Base-by-base conservation (phyloP, 2,888 invertebrate genomes). In the Aproaerema taeniolella region DNA sequence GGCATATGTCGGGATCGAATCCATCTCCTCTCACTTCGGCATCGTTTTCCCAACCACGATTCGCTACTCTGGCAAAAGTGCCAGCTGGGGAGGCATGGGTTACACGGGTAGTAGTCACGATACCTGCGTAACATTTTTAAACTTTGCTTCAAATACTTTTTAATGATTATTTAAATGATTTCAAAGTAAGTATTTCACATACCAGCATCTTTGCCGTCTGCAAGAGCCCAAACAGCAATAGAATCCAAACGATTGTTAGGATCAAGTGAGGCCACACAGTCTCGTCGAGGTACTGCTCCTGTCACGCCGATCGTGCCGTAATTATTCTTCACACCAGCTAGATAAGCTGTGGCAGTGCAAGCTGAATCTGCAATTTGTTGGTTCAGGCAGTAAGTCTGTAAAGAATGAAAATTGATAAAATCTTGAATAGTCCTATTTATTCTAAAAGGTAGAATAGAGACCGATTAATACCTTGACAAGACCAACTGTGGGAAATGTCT, bases 21-120 rank as follows among this genome's bases (percentile, higher is more conserved):
- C 64, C 61, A 17, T 42, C 54, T 0, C 6, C 49, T 1, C 28
- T 42, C 3, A 91, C 78, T 37, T 89, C 88, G 0, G 80, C 82
- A 66, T 93, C 93, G 54, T 82, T 89, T 75, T 94, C 94, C 93
- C 93, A 94, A 60, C 91, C 86, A 26, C 94, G 87, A 49, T 90
- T 74, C 0, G 93, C 90, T 0, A 87, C 75, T 60, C 91, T 91
- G 0, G 94, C 92, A 66, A 91, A 93, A 0, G 88, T 75, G 1
- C 91, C 92, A 0, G 91, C 89, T 0, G 94, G 94, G 0, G 93
- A 92, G 2, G 94, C 95, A 66, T 94, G 93, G 0, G 94, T 94
- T 1, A 95, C 89, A 39, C 93, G 86, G 0, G 93, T 92, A 1
- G 92, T 93, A 7, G 95, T 95, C 13, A 94, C 93, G n/a, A 92